Evolutionary conservation across 2,113 vertebrate genomes (phyloP), one percentile per base, ranked within the genome.

Genomic region (Pachypanchax playfairii): DNA sequence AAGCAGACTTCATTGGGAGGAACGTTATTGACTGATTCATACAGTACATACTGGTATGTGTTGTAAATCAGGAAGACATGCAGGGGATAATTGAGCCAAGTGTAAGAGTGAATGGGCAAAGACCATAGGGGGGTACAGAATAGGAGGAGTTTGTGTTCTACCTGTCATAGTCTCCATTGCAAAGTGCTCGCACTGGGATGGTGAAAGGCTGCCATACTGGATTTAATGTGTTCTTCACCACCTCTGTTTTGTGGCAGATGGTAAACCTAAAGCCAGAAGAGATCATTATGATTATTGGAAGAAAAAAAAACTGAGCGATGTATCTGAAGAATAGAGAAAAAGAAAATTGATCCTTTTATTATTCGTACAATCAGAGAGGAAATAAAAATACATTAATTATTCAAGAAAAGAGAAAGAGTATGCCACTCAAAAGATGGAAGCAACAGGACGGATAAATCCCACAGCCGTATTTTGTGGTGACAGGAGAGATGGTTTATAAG

Each of bases 171-270:
- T 90, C 89, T 20, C 89, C 89, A n/a, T 90, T 90, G 83, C 89
- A 90, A 57, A 90, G 86, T 0, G 89, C 89, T 66, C 89, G 63
- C 1, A 90, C 89, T 5, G 87, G 89, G 57, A 90, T 89, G 1
- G 87, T 53, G 79, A 90, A 88, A 35, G 87, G 85, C 75, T 90
- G 87, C 89, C 89, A 90, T 50, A 88, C 89, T 6, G 89, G 89
- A 54, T 90, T 90, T 70, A 90, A 75, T 36, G 89, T 90, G 77
- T 89, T 89, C 77, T 90, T 90, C 82, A 90, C 86, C 72, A 90
- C 89, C 69, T 90, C 89, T 52, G 89, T 90, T 85, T 90, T 90
- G 80, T 90, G 89, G 77, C 89, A 90, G 80, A 90, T 90, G 35
- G 89, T 90, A 82, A 90, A 90, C 73, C 89, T 90, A 41, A 13